Percentiles rank a stretch among this genome's conserved stretches.
Conservation (phyloP, 2,113 vertebrate genomes). For the Gymnobelideus leadbeateri region DNA sequence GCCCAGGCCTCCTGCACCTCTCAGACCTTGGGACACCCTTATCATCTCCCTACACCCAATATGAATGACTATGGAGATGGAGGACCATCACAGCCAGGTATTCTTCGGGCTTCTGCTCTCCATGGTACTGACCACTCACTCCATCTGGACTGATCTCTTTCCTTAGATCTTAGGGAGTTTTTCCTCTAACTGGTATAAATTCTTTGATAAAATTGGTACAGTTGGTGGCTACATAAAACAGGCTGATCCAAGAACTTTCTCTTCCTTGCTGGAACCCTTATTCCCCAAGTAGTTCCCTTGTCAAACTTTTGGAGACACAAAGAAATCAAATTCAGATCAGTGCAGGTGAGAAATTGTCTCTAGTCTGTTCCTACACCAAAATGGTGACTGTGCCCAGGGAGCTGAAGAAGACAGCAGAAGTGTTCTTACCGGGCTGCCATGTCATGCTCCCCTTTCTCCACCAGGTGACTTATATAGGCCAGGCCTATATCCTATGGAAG, state of each 20-base stretch:
- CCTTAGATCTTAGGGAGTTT: neutral
- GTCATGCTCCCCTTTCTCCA: conserved; percentile 94
- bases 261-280: conserved; percentile 12
- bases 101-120: neutral
- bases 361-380: neutral
- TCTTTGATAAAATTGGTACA: conserved; percentile 15
- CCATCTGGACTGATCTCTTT: neutral
- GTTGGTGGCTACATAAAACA: neutral
- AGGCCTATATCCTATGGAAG: conserved; percentile 93
- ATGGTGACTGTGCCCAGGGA: neutral
- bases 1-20: neutral
- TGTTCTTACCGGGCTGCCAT: conserved; percentile 91
- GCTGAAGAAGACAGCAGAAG: neutral
- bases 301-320: neutral
- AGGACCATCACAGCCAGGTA: neutral
- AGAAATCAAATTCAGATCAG: neutral
- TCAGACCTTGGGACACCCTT: neutral
- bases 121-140: neutral
- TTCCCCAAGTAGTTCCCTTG: neutral
- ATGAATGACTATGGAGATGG: neutral
- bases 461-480: conserved; percentile 94
- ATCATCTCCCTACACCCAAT: neutral
- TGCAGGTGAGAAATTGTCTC: neutral
- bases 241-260: neutral
- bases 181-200: conserved; percentile 16